Base-by-base conservation (phyloP, 2,888 invertebrate genomes). In the Hydraecia micacea region DNA sequence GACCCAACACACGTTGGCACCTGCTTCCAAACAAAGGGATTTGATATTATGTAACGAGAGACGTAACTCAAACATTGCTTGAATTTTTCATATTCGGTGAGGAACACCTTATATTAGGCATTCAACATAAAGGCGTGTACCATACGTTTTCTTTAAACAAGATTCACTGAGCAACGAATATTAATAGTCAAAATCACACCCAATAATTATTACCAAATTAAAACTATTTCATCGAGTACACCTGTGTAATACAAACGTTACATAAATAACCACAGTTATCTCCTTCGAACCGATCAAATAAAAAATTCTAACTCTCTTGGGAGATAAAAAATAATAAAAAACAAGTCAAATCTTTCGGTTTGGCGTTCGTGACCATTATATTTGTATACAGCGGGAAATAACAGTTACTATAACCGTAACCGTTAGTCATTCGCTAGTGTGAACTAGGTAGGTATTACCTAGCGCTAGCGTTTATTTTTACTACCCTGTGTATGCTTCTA, bases 361-460 rank as follows among this genome's bases (percentile, higher is more conserved):
- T 84, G 73, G 77, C 28, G 80, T 86, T 86, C 83, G 86, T 86
- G 81, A 80, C 84, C 74, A 84, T 88, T 86, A 86, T 89, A 89
- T 89, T 86, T 88, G 86, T 89, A 87, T 89, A 89, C 89, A 86
- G 75, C 65, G 70, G 77, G 75, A 76, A 74, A 89, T 89, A 89
- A 89, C 89, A 87, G 82, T 89, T 71, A 89, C n/a, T n/a, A n/a
- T n/a, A n/a, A n/a, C 84, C 74, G 70, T 89, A 73, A 88, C 80
- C 86, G 86, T 88, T 87, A 87, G 68, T 89, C 89, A 88, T 88
- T 80, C 82, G 84, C 79, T 83, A 84, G 88, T 88, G 88, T 89
- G 88, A 88, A 88, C 88, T 87, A 86, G 89, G 89, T 87, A 86
- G 89, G 89, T 85, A 84, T 87, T 85, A 89, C 86, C 88, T 89